Conservation (phyloP, 2,797 vertebrate species). For the Poliocrania exsul region DNA sequence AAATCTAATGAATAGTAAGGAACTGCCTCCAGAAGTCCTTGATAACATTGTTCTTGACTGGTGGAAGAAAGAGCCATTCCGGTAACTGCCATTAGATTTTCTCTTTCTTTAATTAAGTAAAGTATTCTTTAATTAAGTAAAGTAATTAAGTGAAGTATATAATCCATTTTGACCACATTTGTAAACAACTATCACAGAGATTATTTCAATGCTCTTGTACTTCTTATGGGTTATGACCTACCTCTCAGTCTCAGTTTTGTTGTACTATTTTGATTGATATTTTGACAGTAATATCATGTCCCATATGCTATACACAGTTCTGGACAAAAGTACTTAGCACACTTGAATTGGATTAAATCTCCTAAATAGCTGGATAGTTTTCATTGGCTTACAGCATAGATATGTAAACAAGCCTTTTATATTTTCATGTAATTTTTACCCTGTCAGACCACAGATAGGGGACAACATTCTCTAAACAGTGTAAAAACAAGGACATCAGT, state of each 20-base stretch:
- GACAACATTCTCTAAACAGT: not conserved
- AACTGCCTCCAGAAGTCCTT: constrained; percentile 82
- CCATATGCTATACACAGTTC: not conserved
- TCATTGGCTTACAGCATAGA: not conserved
- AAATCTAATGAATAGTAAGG: constrained; percentile 79
- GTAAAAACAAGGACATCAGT: not conserved
- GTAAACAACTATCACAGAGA: not conserved
- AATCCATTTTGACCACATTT: not conserved
- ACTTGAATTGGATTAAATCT: not conserved
- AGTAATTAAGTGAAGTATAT: not conserved
- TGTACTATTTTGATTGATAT: not conserved
- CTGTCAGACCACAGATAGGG: not conserved
- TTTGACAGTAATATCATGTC: not conserved
- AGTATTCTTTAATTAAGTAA: not conserved
- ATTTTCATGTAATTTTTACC: not conserved
- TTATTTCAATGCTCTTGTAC: not conserved
- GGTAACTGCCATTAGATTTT: constrained; percentile 73
- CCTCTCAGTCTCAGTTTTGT: not conserved
- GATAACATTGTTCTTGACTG: constrained; percentile 83
- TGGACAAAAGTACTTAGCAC: not conserved
- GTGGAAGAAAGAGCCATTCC: constrained; percentile 92
- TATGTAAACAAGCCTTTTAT: not conserved
- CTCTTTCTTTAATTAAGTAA: not conserved
- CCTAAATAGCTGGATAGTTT: not conserved
- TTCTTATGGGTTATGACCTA: not conserved